A percentile compares a stretch with the other conserved stretches of the same genome.
These are phyloP conservation scores for Chrysochloris asiatica DNA, from an alignment of 2,113 vertebrate genomes.

Conservation along the genomic window DNA sequence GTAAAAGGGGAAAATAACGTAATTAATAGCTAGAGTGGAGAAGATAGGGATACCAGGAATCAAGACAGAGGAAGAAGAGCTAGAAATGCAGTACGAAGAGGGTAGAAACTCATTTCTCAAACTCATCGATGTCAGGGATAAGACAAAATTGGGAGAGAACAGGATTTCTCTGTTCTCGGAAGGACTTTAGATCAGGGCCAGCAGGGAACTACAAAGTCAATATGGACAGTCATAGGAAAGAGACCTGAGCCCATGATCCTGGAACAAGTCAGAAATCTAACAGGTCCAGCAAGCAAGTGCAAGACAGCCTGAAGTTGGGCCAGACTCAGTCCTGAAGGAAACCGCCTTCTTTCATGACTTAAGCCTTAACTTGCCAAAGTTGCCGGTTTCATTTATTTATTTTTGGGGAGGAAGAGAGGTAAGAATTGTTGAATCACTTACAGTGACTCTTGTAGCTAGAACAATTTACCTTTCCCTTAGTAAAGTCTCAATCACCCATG, in stretches of 20 bases:
- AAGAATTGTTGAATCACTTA: neutral
- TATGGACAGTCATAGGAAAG: neutral
- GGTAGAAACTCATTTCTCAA: slow-evolving; percentile 11
- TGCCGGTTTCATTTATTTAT: neutral
- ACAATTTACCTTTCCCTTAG: slow-evolving; percentile 4
- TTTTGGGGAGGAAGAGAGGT: neutral
- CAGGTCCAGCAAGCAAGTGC: neutral
- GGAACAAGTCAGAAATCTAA: neutral
- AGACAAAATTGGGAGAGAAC: no score
- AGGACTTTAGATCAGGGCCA: neutral
- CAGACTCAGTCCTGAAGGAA: neutral
- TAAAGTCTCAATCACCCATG: neutral
- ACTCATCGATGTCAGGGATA: no score
- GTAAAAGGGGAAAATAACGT: neutral
- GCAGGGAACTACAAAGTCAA: neutral
- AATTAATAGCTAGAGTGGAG: neutral
- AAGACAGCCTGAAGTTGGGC: neutral
- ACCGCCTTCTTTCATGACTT: neutral
- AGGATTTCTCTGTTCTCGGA: neutral
- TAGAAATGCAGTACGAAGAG: neutral
- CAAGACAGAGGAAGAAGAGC: neutral
- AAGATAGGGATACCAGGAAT: neutral
- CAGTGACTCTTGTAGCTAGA: neutral
- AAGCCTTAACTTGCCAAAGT: neutral
- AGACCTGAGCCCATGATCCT: neutral